A percentile compares a stretch with the other conserved stretches of the same genome.
Evolutionary conservation across 2,888 invertebrate genomes (phyloP).

Genomic region (Eristalis intricaria): DNA sequence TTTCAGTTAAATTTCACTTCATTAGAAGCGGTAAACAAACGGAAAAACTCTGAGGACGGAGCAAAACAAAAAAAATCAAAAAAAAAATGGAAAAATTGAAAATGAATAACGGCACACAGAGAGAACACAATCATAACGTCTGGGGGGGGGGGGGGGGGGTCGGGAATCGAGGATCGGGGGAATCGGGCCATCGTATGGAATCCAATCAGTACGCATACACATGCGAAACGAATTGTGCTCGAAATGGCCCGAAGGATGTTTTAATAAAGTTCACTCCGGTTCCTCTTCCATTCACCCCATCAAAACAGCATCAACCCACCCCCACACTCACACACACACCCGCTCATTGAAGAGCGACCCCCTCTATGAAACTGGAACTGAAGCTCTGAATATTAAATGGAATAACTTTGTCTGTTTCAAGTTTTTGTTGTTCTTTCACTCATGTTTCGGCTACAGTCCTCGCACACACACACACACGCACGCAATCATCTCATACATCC

Average conservation of each 20-base stretch:
- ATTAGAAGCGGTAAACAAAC: constrained; percentile 68
- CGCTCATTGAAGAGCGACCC: constrained; percentile 11
- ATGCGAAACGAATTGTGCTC: constrained; percentile 45
- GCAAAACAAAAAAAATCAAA: neutral
- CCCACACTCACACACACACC: neutral
- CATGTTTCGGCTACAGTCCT: neutral
- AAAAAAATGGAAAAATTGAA: constrained; percentile 18
- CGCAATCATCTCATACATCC: neutral
- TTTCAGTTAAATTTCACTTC: constrained; percentile 61
- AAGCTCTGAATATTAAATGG: constrained; percentile 64
- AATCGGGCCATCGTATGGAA: constrained; percentile 24
- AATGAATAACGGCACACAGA: neutral
- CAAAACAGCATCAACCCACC: neutral
- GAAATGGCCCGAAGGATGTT: constrained; percentile 64
- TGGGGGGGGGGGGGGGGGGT: neutral
- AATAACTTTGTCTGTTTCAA: constrained; percentile 67
- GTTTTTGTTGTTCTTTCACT: constrained; percentile 62
- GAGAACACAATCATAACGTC: constrained; percentile 43
- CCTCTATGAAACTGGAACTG: constrained; percentile 18
- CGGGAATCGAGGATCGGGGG: neutral
- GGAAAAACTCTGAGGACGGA: constrained; percentile 25
- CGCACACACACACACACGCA: neutral
- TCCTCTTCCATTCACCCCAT: neutral
- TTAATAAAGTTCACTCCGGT: constrained; percentile 62
- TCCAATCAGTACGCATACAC: constrained; percentile 53